phyloP scores from a whole-genome alignment of 2,797 vertebrate species.

The Hirundo rustica region DNA sequence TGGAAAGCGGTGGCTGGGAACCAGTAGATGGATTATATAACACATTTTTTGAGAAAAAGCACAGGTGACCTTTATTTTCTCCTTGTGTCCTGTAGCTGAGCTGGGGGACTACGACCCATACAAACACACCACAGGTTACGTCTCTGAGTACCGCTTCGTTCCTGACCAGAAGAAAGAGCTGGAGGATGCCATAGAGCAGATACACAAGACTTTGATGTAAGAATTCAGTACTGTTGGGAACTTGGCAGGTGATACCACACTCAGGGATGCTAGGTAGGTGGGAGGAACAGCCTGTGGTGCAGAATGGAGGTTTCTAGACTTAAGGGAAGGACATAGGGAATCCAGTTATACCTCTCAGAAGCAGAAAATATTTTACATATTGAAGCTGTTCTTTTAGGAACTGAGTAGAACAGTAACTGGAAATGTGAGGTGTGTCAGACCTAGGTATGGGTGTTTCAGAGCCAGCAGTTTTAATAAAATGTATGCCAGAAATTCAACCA shows the following conservation, averaged over 20 bases:
- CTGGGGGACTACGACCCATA: slow-evolving; percentile 87
- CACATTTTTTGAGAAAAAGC: not conserved
- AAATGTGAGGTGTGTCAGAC: not conserved
- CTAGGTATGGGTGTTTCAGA: not conserved
- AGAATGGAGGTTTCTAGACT: not conserved
- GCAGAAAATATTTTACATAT: not conserved
- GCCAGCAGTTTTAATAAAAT: not conserved
- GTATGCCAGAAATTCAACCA: not conserved
- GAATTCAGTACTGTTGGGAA: slow-evolving; percentile 24
- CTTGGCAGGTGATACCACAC: not conserved
- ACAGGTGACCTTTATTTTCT: not conserved
- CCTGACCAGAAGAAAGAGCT: slow-evolving; percentile 89
- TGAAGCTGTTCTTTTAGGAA: not conserved
- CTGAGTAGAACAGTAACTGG: not conserved
- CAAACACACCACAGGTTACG: slow-evolving; percentile 82
- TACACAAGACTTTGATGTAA: slow-evolving; percentile 88
- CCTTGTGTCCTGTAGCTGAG: slow-evolving; percentile 76
- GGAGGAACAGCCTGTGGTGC: not conserved
- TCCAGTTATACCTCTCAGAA: not conserved
- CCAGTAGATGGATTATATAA: not conserved
- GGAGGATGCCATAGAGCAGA: slow-evolving; percentile 83
- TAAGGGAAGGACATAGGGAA: not conserved
- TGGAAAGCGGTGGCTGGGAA: not conserved
- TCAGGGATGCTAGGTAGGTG: not conserved
- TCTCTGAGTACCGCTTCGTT: slow-evolving; percentile 87